A percentile compares a stretch with the other conserved stretches of the same genome.
phyloP scores from a whole-genome alignment of 2,113 vertebrate species.

The Rhea pennata region DNA sequence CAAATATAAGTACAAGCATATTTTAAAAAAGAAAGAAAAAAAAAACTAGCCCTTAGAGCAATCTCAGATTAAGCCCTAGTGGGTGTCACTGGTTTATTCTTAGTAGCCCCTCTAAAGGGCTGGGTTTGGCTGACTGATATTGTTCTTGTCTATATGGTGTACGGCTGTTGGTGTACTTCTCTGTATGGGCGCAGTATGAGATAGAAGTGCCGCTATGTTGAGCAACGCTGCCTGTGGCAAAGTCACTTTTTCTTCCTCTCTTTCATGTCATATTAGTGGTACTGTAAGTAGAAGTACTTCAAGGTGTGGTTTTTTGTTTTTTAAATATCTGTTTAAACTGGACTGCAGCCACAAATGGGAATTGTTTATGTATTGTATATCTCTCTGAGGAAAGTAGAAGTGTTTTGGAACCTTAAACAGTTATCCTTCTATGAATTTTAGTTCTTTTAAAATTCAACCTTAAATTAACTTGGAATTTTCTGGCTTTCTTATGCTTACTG shows the following conservation, averaged over 20 bases:
- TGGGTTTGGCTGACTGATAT: background rate
- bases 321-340: constrained; percentile 9
- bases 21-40: background rate
- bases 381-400: background rate
- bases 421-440: background rate
- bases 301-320: background rate
- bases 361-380: background rate
- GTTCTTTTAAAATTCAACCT: background rate
- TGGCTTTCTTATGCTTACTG: background rate
- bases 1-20: background rate
- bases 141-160: background rate
- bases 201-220: background rate
- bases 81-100: background rate
- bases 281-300: background rate
- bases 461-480: background rate
- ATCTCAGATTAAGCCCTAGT: background rate
- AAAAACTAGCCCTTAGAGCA: background rate
- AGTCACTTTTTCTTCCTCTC: background rate
- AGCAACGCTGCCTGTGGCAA: background rate
- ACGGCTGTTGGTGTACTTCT: background rate
- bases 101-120: background rate
- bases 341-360: background rate
- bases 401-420: constrained; percentile 4
- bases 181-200: background rate
- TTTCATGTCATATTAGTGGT: background rate